phyloP scores from a whole-genome alignment of 1,140 invertebrate species.

The Orchesella cincta region DNA sequence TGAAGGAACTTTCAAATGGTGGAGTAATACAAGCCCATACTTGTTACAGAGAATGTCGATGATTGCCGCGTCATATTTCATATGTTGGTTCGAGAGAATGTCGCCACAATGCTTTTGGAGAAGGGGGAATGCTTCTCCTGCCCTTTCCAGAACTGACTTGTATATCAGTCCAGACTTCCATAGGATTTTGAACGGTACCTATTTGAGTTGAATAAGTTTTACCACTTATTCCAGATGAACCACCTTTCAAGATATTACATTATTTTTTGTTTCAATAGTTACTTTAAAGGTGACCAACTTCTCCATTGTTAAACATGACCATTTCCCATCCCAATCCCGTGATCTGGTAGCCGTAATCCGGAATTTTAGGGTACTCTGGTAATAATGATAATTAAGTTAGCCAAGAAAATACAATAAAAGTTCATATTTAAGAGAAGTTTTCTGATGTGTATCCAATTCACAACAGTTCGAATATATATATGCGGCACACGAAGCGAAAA shows the following conservation, averaged over 20 bases:
- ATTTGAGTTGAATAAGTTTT: not conserved
- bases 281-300: constrained; percentile 49
- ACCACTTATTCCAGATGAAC: no score
- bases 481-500: no score
- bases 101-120: constrained; percentile 48
- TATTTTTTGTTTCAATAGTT: no score
- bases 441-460: no score
- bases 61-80: constrained; percentile 51
- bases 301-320: constrained; percentile 46
- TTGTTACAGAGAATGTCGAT: constrained; percentile 53
- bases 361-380: no score
- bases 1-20: constrained; percentile 50
- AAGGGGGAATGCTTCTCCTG: constrained; percentile 47
- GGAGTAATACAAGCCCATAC: constrained; percentile 50
- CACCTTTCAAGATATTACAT: no score
- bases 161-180: constrained; percentile 50
- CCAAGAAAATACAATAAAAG: no score
- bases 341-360: no score
- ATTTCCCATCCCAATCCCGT: no score
- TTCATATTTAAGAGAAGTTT: no score
- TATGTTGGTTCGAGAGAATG: constrained; percentile 42
- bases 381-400: no score
- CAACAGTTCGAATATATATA: no score
- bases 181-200: constrained; percentile 51
- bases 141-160: constrained; percentile 42